Evolutionary conservation across 2,113 vertebrate genomes (phyloP), one percentile per base, ranked within the genome.

Genomic region (Myotis yumanensis): DNA sequence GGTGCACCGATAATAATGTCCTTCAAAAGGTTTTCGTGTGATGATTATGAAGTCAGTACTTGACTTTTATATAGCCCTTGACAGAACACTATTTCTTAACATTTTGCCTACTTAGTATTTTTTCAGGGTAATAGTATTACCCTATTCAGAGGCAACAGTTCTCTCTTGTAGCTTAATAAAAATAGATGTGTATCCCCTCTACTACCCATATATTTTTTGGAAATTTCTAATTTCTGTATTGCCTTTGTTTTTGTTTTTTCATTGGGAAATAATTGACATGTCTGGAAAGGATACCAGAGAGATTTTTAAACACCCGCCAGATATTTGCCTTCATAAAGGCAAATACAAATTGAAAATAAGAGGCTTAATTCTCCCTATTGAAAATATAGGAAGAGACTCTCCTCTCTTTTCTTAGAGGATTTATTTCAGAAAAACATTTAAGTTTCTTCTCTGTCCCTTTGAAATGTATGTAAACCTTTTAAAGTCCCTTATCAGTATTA

Each of bases 261-360:
- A 85, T 77, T 89, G n/a, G 35, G 28, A 94, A 89, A 57, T 85
- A 92, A 95, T 81, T 93, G 75, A 52, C 68, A 66, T 2, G 22
- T 64, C 84, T 83, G 37, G 30, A 43, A 89, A 95, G n/a, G 52
- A 79, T 43, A 75, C 40, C 66, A 83, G 69, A 88, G 48, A 28
- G 16, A 18, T 66, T 95, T 95, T 90, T 43, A 43, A 94, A 87
- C 72, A 91, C 32, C 9, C 76, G 46, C 46, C 54, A 84, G 48
- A 75, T 77, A 85, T 23, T 32, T 91, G 28, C 68, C 25, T 92
- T 94, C 43, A 16, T 84, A 75, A 68, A 87, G 86, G 43, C 54
- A 94, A 91, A 93, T 86, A 57, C 35, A 91, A 93, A 93, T 76
- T 46, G 81, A 94, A 95, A 83, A 86, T 52, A 95, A 96, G 85